Conservation (phyloP, 2,113 vertebrate genomes). For the Pipra filicauda region DNA sequence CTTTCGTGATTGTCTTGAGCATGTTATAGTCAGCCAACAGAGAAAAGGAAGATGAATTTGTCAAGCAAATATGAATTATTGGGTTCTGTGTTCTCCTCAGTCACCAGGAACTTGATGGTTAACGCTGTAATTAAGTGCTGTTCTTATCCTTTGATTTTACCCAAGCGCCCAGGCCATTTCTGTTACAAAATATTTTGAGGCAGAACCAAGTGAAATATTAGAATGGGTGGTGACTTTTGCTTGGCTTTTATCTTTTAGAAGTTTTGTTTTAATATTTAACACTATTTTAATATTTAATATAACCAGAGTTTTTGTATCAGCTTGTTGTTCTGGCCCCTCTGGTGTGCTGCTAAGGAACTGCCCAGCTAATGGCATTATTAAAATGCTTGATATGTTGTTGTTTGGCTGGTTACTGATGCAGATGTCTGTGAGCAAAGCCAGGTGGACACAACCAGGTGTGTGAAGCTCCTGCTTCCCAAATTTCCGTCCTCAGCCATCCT, state of each 20-base stretch:
- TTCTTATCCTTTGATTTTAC: background rate
- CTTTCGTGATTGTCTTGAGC: background rate
- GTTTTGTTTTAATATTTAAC: conserved; percentile 65
- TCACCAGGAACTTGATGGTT: background rate
- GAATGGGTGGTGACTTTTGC: background rate
- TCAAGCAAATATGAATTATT: background rate
- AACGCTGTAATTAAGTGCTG: background rate
- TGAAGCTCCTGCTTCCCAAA: background rate
- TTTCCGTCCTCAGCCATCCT: background rate
- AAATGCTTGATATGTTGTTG: background rate
- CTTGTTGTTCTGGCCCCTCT: background rate
- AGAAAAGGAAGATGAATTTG: background rate
- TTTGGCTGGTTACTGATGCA: background rate
- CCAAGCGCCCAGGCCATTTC: background rate
- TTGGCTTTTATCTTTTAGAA: conserved; percentile 1
- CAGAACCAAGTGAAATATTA: background rate
- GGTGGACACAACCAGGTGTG: background rate
- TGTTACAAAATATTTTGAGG: background rate
- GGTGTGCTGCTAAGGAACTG: background rate
- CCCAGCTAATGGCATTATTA: background rate
- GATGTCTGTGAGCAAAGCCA: background rate
- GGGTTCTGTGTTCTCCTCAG: background rate
- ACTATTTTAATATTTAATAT: conserved; percentile 46
- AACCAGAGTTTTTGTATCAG: background rate
- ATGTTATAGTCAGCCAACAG: rapidly evolving